Percentiles rank a stretch among this genome's conserved stretches.
These are phyloP conservation scores for Aurelia sp. DNA, from an alignment of 30 jellyfish, hydroid and myxozoan species.

Conservation along the genomic window DNA sequence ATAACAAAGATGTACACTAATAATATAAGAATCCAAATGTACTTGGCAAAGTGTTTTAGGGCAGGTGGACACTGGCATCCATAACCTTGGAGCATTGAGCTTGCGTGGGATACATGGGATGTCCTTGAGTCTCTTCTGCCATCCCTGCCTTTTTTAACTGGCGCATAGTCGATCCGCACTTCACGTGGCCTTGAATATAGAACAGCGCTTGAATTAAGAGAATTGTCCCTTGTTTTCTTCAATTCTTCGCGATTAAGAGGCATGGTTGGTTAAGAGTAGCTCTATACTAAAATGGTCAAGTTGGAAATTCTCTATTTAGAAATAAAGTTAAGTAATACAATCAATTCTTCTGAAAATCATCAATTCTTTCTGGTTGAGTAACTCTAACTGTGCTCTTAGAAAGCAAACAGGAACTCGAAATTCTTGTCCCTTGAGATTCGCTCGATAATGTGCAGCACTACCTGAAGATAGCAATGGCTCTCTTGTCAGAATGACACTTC, in stretches of 20 bases:
- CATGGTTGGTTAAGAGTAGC: not conserved
- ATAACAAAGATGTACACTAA: conserved; percentile 76
- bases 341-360: not conserved
- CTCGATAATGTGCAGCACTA: too few species aligned
- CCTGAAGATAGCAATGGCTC: too few species aligned
- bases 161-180: conserved; percentile 73
- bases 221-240: conserved; percentile 50
- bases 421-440: too few species aligned
- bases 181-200: conserved; percentile 70
- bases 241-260: conserved; percentile 54
- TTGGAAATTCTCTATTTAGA: not conserved
- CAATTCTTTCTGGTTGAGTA: too few species aligned
- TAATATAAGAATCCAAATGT: conserved; percentile 77
- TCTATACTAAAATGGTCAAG: not conserved
- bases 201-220: conserved; percentile 68
- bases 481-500: too few species aligned
- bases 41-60: conserved; percentile 69
- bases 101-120: conserved; percentile 66
- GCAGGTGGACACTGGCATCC: conserved; percentile 87
- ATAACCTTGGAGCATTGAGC: conserved; percentile 75
- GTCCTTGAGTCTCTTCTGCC: conserved; percentile 62
- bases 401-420: too few species aligned
- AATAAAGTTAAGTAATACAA: too few species aligned
- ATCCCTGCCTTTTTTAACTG: conserved; percentile 58
- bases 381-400: too few species aligned